Evolutionary conservation across 1,140 invertebrate species (phyloP), one percentile per base, ranked within the genome.

Genomic region (Achatina immaculata): DNA sequence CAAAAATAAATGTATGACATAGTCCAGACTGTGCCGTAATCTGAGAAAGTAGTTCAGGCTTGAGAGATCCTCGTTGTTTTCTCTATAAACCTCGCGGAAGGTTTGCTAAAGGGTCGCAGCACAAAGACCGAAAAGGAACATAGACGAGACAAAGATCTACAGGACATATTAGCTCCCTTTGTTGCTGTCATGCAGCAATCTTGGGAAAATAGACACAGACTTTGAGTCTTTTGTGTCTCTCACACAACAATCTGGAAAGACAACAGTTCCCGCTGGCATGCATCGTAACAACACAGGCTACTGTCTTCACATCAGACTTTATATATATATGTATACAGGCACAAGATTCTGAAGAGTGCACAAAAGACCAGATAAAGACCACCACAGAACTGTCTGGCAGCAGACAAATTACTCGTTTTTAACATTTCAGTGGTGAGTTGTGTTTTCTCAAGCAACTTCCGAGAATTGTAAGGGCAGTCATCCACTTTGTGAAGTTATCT

Each of bases 221-320:
- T 66, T 34, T 34, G 9, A 36, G 28, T 66, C 65, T 66, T 14
- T 66, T 66, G 31, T 38, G 65, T 34, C 14, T 1, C 36, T 4
- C 65, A 66, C 34, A 31, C 36, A 66, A 66, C 65, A 66, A 66
- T 66, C 65, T 66, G 65, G 9, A 66, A 66, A 38, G 65, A 34
- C 65, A 66, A 66, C 36, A 66, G 65, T 38, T 34, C 28, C 65
- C n/a, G 7, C 65, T 34, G 36, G 28, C 36, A 31, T 36, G 28
- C 65, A 66, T 36, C 7, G 65, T 14, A 14, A 38, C 36, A 66
- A 66, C 14, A 14, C 14, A 66, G 28, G 11, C 65, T 38, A 21
- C 31, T 66, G 65, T 66, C 3, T n/a, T 34, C 14, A 4, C 65
- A 66, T 66, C 65, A 21, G 48, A 14, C 16, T 14, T 21, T n/a